A percentile compares a stretch with the other conserved stretches of the same genome.
Conservation (phyloP, 1,140 invertebrate genomes). For the Eurosta solidaginis region DNA sequence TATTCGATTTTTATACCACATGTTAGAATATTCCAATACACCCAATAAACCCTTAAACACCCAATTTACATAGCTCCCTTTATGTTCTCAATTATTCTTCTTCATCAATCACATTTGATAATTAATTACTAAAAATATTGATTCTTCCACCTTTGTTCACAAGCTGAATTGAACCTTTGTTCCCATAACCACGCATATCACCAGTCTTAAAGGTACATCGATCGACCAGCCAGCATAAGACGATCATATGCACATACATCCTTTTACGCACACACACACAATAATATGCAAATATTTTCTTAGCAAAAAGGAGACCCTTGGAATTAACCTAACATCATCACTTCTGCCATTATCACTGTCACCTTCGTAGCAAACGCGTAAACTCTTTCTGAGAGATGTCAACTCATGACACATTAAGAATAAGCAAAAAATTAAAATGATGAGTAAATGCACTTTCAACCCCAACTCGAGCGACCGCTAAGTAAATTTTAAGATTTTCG, state of each 20-base stretch:
- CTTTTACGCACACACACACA: not conserved
- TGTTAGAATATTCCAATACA: too few species aligned
- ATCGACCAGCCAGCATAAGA: too few species aligned
- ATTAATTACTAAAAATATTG: slow-evolving; percentile 59
- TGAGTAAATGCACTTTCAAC: not conserved
- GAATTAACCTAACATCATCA: not conserved
- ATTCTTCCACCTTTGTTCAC: slow-evolving; percentile 47
- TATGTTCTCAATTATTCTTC: not conserved
- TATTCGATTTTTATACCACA: too few species aligned
- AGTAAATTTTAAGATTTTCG: slow-evolving; percentile 1
- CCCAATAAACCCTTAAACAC: too few species aligned
- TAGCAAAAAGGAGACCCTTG: not conserved
- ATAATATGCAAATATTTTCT: not conserved
- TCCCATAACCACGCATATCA: slow-evolving; percentile 47
- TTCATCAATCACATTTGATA: slow-evolving; percentile 42
- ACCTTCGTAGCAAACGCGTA: not conserved
- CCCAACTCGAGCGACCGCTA: not conserved
- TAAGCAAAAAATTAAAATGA: too few species aligned
- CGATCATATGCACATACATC: not conserved
- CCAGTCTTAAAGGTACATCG: not conserved
- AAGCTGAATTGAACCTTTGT: slow-evolving; percentile 47
- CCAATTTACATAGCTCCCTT: not conserved
- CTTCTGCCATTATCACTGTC: not conserved
- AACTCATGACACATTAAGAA: not conserved
- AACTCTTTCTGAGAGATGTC: not conserved